Base-by-base conservation (phyloP, 2,113 vertebrate genomes). In the Tapirus terrestris region DNA sequence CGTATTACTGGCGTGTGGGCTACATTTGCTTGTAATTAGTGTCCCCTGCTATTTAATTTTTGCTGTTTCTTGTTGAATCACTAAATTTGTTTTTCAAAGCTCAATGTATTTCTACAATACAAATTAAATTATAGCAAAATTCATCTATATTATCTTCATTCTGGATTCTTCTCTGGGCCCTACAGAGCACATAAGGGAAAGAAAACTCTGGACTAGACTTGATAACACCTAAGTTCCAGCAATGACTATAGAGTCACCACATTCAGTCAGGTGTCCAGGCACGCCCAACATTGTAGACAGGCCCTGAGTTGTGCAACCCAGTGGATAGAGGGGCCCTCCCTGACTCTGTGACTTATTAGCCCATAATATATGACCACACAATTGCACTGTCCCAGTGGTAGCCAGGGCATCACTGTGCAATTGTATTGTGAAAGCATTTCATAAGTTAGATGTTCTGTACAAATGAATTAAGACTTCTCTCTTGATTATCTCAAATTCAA, bases 401-500 rank as follows among this genome's bases (percentile, higher is more conserved):
- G 18, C 17, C n/a, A 45, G 29, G 1, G 9, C 36, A 75, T 56
- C 51, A 63, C 8, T 31, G 2, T 21, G 13, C 1, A 29, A 25
- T 3, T 61, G 13, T 10, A 67, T 13, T 72, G 29, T 21, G 84
- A 87, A 92, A 89, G 6, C 2, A 88, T 56, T 94, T 89, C 27
- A 80, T 60, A 63, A 84, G n/a, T 61, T 23, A 20, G 8, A 60
- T 94, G 39, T 45, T 87, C 29, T 56, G 5, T 56, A 77, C 18
- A 43, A 84, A 89, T 48, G 5, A 81, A 65, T 73, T 81, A 85
- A 80, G 70, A 73, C n/a, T 65, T 72, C 85, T 25, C 48, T 63
- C 88, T 82, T 81, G 39, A 67, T 81, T 58, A 89, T 73, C 45
- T 94, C 53, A 72, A 88, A 91, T 39, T 76, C 51, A 91, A 76